A percentile compares a stretch with the other conserved stretches of the same genome.
phyloP scores from a whole-genome alignment of 2,888 invertebrate species.

The Phytoseiulus persimilis region DNA sequence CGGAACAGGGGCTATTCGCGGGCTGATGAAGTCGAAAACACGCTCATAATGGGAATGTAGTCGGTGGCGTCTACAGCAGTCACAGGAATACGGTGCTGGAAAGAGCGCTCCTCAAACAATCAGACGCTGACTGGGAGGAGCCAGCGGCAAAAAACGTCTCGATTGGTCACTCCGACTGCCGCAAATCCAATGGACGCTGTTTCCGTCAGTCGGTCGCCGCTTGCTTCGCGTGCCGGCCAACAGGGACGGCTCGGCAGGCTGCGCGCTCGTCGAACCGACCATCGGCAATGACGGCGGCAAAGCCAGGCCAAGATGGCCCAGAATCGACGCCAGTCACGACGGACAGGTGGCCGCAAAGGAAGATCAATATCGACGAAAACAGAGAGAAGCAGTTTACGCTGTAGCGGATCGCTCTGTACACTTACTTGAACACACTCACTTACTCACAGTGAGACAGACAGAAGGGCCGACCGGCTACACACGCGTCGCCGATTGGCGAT shows the following conservation, averaged over 20 bases:
- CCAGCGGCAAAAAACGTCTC: constrained; percentile 5
- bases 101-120: background rate
- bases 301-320: background rate
- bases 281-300: background rate
- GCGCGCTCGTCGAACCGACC: background rate
- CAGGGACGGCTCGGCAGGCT: background rate
- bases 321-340: constrained; percentile 5
- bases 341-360: background rate
- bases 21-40: background rate
- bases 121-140: background rate
- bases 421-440: constrained; percentile 5
- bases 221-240: background rate
- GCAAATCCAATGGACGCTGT: background rate
- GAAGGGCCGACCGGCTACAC: background rate
- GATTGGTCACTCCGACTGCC: background rate
- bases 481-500: background rate
- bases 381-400: background rate
- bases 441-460: background rate
- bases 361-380: background rate
- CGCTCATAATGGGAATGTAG: background rate
- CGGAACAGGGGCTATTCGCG: background rate
- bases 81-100: background rate
- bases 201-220: background rate
- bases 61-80: background rate
- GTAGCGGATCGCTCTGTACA: background rate